phyloP scores from a whole-genome alignment of 2,113 vertebrate species.

The Tragelaphus scriptus region DNA sequence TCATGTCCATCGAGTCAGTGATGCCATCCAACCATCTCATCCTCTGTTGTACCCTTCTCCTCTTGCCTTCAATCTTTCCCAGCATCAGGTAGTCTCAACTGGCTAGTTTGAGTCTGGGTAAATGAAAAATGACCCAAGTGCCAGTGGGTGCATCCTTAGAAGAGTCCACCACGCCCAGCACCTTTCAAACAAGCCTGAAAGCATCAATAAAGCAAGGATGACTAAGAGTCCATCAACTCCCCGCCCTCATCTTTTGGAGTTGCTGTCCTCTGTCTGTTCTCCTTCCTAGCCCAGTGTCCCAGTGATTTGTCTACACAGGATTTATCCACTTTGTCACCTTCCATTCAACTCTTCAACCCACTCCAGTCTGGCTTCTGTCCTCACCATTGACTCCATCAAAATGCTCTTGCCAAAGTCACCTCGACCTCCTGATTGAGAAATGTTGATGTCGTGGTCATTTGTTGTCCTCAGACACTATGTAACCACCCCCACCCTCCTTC shows the following conservation, averaged over 20 bases:
- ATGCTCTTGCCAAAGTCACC: background rate
- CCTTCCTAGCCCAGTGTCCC: background rate
- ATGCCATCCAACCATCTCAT: background rate
- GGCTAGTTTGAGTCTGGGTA: background rate
- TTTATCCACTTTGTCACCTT: no score
- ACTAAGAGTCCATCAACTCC: rapidly evolving
- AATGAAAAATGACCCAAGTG: background rate
- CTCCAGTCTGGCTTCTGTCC: background rate
- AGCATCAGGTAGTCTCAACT: background rate
- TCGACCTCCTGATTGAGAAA: background rate
- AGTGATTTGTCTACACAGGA: rapidly evolving
- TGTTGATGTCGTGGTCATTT: background rate
- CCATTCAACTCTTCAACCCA: background rate
- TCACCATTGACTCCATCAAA: no score
- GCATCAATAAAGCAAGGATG: no score
- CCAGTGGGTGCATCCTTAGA: background rate
- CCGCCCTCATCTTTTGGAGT: background rate
- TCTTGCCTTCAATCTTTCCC: background rate
- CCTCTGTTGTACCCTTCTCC: background rate
- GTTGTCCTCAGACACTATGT: background rate
- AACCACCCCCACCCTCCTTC: background rate
- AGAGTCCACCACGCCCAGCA: no score
- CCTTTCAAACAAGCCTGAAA: background rate
- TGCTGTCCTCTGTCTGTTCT: no score
- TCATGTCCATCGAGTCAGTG: background rate